Evolutionary conservation across 2,888 invertebrate species (phyloP), one percentile per base, ranked within the genome.

Genomic region (Fissipunctia ypsillon): DNA sequence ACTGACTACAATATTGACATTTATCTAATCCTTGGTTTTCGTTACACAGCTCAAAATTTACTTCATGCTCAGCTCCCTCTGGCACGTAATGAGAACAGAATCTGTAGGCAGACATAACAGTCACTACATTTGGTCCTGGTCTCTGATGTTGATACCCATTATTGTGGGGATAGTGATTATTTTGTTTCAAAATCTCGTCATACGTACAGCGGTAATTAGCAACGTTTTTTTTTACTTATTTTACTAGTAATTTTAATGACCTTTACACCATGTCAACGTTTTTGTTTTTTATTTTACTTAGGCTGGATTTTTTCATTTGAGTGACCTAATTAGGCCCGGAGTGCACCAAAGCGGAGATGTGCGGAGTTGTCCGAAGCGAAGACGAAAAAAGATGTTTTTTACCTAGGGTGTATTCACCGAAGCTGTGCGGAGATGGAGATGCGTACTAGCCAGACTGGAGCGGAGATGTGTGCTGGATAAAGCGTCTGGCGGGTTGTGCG

Each of bases 31-130:
- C 3, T 79, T 35, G 0, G 0, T 57, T 59, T 25, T 41, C n/a
- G 0, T 50, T 28, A 19, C 31, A 3, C 85, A 91, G 91, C 54
- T 87, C 9, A 90, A 91, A 79, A 69, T 86, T 14, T 87, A 79
- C 31, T 35, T 83, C 0, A 85, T 89, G 83, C 63, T 86, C 4
- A 56, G 57, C n/a, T 81, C 83, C 7, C 68, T 88, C n/a, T 73
- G 81, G n/a, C 19, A 61, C 1, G 73, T 81, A 6, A 65, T 76
- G 61, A 19, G 69, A 9, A 84, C 78, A 14, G 71, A 65, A 5
- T 43, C 60, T 1, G 70, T 69, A 31, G 66, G 70, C 3, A 3
- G 63, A 25, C n/a, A 52, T 6, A 48, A 71, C 16, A 16, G 35
- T 0, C 70, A 83, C 22, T 83, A 80, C 64, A 19, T 60, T 0